These are phyloP conservation scores for Holocentrus rufus DNA, from an alignment of 2,797 vertebrate species.

Conservation along the genomic window DNA sequence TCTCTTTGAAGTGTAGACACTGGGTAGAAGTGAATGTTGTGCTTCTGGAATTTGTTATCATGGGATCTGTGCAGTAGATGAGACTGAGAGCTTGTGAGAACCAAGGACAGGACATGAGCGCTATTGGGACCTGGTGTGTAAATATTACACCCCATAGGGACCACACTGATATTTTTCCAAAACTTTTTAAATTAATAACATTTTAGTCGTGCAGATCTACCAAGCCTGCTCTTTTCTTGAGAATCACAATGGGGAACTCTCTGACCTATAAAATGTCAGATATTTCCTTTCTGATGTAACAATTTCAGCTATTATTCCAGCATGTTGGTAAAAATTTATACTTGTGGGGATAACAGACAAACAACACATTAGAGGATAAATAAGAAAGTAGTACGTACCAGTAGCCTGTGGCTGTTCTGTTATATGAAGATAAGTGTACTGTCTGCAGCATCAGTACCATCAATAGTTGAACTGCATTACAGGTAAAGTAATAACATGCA, in stretches of 20 bases:
- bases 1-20: neutral
- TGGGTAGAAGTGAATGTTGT: neutral
- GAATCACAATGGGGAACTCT: neutral
- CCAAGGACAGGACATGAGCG: neutral
- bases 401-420: slow-evolving; percentile 25
- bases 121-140: neutral
- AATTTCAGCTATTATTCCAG: slow-evolving; percentile 9
- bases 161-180: neutral
- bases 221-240: neutral
- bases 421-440: neutral
- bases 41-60: neutral
- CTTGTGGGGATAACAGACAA: slow-evolving; percentile 24
- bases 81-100: neutral
- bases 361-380: slow-evolving; percentile 24
- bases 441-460: slow-evolving; percentile 33
- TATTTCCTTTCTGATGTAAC: neutral
- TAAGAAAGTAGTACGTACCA: slow-evolving; percentile 26
- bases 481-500: slow-evolving; percentile 44
- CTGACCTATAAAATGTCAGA: neutral
- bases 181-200: neutral
- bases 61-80: neutral
- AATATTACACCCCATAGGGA: neutral
- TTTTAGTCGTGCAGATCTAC: slow-evolving; percentile 1
- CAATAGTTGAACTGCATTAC: slow-evolving; percentile 36
- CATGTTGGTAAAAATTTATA: slow-evolving; percentile 59